Conservation (phyloP, 2,113 vertebrate species). For the Actenoides hombroni region DNA sequence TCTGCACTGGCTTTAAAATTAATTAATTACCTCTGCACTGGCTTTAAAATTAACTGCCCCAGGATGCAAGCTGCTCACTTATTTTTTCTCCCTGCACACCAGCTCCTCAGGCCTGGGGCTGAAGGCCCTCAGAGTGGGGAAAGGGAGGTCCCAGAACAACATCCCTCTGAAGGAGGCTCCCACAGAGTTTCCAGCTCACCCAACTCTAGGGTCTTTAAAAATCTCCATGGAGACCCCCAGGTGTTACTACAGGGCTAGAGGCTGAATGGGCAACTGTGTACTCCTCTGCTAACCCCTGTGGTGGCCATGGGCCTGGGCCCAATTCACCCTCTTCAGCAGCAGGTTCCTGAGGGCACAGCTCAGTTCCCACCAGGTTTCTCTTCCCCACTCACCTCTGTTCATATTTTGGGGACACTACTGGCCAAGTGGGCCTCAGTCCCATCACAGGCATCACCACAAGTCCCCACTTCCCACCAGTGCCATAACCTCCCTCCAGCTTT, state of each 20-base stretch:
- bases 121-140: fast-evolving
- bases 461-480: neutral
- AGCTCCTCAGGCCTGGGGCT: neutral
- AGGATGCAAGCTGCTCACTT: neutral
- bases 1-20: neutral
- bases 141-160: neutral
- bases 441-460: neutral
- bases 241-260: neutral
- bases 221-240: neutral
- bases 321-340: fast-evolving
- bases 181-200: neutral
- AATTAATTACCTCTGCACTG: neutral
- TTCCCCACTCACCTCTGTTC: neutral
- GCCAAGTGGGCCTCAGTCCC: neutral
- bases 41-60: neutral
- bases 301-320: neutral
- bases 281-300: fast-evolving
- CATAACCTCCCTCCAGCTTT: neutral
- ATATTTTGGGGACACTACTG: fast-evolving
- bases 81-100: fast-evolving
- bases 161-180: neutral
- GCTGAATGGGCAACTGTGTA: fast-evolving
- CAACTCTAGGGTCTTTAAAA: neutral
- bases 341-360: neutral
- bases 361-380: neutral